Base-by-base conservation (phyloP, 1,140 invertebrate genomes). In the Nylanderia fulva region DNA sequence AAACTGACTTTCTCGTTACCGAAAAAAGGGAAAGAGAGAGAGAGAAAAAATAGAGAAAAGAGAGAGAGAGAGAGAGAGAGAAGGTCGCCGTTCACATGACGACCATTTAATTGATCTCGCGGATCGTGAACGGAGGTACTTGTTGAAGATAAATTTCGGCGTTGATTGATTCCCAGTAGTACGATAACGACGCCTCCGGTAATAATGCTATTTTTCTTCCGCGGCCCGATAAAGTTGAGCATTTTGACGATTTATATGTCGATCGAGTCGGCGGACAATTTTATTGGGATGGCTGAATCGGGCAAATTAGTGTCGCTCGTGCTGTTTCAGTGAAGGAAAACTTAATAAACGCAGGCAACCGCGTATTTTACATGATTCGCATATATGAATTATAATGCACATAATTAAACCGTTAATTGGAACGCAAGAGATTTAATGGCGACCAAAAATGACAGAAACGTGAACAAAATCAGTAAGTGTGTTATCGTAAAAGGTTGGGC, bases 321-420 rank as follows among this genome's bases (percentile, higher is more conserved):
- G 21, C 24, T 58, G 6, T 36, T 58, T 61, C 18, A 58, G 11
- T 13, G 18, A 11, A 36, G 7, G 36, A n/a, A 39, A 56, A 80
- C 36, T 33, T 82, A 36, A 82, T 72, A 45, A 72, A 42, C 63
- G 45, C 45, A 13, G 45, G 18, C 39, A 33, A 54, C 3, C n/a
- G 61, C 21, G 66, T 72, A 58, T 82, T 82, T 82, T 82, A 82
- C 66, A 36, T 82, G 66, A 82, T 58, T 82, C 36, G 66, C n/a
- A n/a, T 6, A 4, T 72, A 82, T 45, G 36, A 72, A 72, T 82
- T 82, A 72, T 72, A 72, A 72, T 58, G 77, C 15, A 82, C 52
- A 82, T 82, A 82, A 82, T 82, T 72, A 82, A 82, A 82, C n/a
- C n/a, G 27, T 71, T 82, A 82, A 82, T 82, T 82, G 66, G 45